phyloP scores from a whole-genome alignment of 2,888 invertebrate genomes.

The Thecophora atra region DNA sequence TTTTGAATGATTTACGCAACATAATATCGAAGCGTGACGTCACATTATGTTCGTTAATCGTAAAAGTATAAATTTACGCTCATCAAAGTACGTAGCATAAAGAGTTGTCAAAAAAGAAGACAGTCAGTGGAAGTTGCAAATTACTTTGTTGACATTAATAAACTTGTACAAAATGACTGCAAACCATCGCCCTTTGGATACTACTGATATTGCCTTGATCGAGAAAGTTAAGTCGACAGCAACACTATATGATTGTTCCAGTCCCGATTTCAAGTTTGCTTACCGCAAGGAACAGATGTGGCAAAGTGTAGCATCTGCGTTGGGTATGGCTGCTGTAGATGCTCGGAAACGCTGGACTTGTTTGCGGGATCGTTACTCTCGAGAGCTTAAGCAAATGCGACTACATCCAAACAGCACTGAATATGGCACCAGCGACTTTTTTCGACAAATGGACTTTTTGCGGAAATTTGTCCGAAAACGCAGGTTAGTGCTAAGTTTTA shows the following conservation, averaged over 20 bases:
- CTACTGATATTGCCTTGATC: constrained; percentile 58
- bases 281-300: constrained; percentile 62
- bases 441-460: constrained; percentile 60
- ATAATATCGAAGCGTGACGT: constrained; percentile 32
- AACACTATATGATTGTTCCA: constrained; percentile 61
- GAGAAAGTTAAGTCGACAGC: constrained; percentile 58
- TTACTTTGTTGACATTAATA: not conserved
- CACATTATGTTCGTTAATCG: constrained; percentile 35
- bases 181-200: constrained; percentile 56
- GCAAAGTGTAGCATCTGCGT: constrained; percentile 57
- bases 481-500: not conserved
- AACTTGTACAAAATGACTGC: constrained; percentile 49
- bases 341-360: constrained; percentile 64
- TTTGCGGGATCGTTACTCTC: constrained; percentile 64
- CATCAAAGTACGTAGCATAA: constrained; percentile 32
- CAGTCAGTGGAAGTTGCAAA: not conserved
- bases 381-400: constrained; percentile 62
- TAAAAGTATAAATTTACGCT: constrained; percentile 16
- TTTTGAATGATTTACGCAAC: constrained; percentile 31
- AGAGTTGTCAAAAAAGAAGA: constrained; percentile 42
- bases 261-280: constrained; percentile 61
- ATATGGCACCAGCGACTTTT: constrained; percentile 58
- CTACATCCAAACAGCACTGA: constrained; percentile 53
- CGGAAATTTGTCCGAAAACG: constrained; percentile 59
- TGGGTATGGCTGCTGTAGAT: constrained; percentile 54